These are phyloP conservation scores for Cremastinae sp. DNA, from an alignment of 2,888 invertebrate species.

Conservation along the genomic window DNA sequence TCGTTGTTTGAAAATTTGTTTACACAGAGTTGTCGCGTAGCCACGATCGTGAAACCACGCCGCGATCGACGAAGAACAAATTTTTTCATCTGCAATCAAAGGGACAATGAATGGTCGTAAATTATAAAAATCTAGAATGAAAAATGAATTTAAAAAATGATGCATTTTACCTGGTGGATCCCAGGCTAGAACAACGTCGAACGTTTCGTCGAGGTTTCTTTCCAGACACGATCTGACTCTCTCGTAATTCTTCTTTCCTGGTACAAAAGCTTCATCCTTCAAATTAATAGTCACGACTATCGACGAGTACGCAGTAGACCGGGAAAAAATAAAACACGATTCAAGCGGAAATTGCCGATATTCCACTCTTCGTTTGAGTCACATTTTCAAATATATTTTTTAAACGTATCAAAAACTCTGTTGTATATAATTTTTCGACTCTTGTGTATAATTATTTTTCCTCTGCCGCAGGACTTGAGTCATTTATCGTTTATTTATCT, in stretches of 20 bases:
- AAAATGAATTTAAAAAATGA: no score
- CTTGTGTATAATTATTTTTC: conserved; percentile 38
- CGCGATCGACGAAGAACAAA: conserved; percentile 84
- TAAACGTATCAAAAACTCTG: conserved; percentile 2
- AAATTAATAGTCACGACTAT: conserved; percentile 82
- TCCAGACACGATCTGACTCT: conserved; percentile 78
- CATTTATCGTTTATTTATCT: conserved; percentile 23
- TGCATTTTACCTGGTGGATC: conserved; percentile 80
- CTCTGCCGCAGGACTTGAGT: conserved; percentile 35
- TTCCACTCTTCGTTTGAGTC: conserved; percentile 21
- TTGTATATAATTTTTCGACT: conserved; percentile 6
- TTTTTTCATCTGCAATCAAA: conserved; percentile 72
- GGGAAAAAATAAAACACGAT: conserved; percentile 64
- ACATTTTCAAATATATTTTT: background rate
- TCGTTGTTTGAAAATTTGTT: conserved; percentile 76
- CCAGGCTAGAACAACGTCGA: conserved; percentile 82
- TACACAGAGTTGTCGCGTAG: conserved; percentile 80
- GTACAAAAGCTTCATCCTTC: conserved; percentile 79
- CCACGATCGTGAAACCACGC: conserved; percentile 82
- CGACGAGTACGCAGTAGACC: conserved; percentile 51
- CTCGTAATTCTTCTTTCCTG: conserved; percentile 81
- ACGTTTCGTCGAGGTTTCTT: conserved; percentile 76
- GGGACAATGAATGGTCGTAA: conserved; percentile 19
- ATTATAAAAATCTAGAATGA: conserved; percentile 16
- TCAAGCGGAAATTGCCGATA: conserved; percentile 42